A percentile compares a stretch with the other conserved stretches of the same genome.
These are phyloP conservation scores for Scrobipalpa atriplicella DNA, from an alignment of 2,888 invertebrate genomes.

Conservation along the genomic window DNA sequence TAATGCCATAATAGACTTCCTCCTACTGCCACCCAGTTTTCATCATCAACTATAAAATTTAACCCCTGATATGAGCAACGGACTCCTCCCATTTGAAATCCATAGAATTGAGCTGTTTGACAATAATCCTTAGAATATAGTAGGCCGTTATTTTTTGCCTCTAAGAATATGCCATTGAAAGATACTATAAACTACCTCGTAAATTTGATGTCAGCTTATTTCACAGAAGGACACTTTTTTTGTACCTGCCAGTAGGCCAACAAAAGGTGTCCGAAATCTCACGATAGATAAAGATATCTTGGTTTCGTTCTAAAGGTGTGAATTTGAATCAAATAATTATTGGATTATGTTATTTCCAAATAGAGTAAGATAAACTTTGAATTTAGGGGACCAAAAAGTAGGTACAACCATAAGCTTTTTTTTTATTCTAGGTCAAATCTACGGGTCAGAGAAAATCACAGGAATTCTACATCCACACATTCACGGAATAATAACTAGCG, in stretches of 20 bases:
- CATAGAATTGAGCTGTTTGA: constrained; percentile 4
- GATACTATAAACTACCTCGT: background rate
- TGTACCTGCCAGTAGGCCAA: background rate
- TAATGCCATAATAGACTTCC: background rate
- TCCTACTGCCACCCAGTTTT: background rate
- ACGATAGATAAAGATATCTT: background rate
- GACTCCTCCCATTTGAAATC: background rate
- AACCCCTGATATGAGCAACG: background rate
- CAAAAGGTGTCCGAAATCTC: background rate
- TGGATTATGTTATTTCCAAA: background rate
- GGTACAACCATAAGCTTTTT: too few species aligned
- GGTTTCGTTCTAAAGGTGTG: background rate
- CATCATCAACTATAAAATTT: background rate
- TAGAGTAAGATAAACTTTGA: too few species aligned
- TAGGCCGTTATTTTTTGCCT: background rate
- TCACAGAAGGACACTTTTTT: constrained; percentile 41
- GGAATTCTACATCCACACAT: too few species aligned
- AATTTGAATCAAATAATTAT: background rate
- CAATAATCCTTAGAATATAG: constrained; percentile 8
- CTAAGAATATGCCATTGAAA: background rate
- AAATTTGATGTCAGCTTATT: constrained; percentile 16
- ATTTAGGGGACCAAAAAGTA: too few species aligned
- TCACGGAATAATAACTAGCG: too few species aligned
- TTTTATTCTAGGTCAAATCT: too few species aligned
- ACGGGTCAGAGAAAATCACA: too few species aligned